Percentiles rank a stretch among this genome's conserved stretches.
phyloP scores from a whole-genome alignment of 2,113 vertebrate species.

The Gadus chalcogrammus region DNA sequence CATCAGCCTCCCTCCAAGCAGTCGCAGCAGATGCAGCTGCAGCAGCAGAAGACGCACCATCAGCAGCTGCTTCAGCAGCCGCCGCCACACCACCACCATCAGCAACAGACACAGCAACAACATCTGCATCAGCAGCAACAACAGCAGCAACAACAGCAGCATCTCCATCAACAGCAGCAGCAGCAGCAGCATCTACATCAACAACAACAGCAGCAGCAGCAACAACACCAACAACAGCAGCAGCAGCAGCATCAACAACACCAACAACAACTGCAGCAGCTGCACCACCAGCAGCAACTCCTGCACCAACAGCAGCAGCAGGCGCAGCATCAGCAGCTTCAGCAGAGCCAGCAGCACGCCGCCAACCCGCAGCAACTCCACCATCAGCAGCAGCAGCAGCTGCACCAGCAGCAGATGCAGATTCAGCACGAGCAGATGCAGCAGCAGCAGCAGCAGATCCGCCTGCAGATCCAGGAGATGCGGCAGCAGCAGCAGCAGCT shows the following conservation, averaged over 20 bases:
- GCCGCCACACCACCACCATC: constrained; percentile 38
- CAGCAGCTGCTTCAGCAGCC: constrained; percentile 60
- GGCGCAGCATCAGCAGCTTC: constrained; percentile 52
- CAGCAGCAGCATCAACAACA: constrained; percentile 25
- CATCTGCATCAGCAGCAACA: constrained; percentile 25
- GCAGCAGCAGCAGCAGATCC: constrained; percentile 74
- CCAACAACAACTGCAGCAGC: constrained; percentile 44
- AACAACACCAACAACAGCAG: constrained; percentile 46
- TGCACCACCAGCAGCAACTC: constrained; percentile 56
- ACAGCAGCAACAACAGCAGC: constrained; percentile 32
- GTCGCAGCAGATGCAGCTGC: constrained; percentile 57
- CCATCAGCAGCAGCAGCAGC: constrained; percentile 76
- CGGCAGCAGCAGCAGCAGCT: constrained; percentile 78
- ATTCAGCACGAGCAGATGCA: constrained; percentile 76
- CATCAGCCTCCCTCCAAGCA: constrained; percentile 58
- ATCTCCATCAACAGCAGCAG: constrained; percentile 36
- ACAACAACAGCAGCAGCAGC: constrained; percentile 48
- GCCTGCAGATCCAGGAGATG: constrained; percentile 76
- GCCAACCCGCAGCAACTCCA: constrained; percentile 33
- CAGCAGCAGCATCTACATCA: constrained; percentile 42
- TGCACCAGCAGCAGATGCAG: constrained; percentile 75
- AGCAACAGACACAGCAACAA: constrained; percentile 36
- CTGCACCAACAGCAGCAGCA: constrained; percentile 63
- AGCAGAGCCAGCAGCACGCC: constrained; percentile 37
- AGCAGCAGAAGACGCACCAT: constrained; percentile 54